Evolutionary conservation across 1,140 invertebrate species (phyloP).

Genomic region (Magallana ariakensis): DNA sequence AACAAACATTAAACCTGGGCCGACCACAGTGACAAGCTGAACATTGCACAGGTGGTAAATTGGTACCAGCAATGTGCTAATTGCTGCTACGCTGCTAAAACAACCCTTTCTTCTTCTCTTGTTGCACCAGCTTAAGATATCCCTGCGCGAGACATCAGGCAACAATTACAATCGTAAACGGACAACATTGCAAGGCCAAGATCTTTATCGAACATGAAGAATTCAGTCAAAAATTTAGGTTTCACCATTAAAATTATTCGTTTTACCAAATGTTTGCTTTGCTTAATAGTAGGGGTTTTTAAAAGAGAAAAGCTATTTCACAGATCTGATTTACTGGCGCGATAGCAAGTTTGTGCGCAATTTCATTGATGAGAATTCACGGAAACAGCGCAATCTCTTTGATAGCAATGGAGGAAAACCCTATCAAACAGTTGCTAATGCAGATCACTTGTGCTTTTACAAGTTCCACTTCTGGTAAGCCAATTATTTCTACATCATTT

Average conservation of each 20-base stretch:
- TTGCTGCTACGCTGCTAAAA: slow-evolving; percentile 9
- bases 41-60: slow-evolving; percentile 11
- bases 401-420: not conserved
- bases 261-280: not conserved
- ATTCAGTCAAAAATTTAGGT: not conserved
- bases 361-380: slow-evolving; percentile 29
- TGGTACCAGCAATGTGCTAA: slow-evolving; percentile 7
- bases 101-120: not conserved
- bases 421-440: slow-evolving; percentile 34
- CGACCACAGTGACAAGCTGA: not conserved
- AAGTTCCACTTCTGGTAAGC: not conserved
- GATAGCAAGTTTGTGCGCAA: not conserved
- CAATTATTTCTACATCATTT: slow-evolving; percentile 20
- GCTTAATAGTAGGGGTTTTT: not conserved
- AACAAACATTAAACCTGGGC: not conserved
- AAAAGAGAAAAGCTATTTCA: not conserved
- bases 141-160: not conserved
- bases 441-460: slow-evolving; percentile 28
- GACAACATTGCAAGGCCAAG: not conserved
- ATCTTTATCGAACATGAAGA: not conserved
- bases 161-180: not conserved
- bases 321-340: not conserved
- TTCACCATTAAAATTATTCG: too few relatives aligned
- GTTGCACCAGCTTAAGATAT: not conserved
- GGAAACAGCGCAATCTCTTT: not conserved